These are phyloP conservation scores for Botrylloides violaceus DNA, from an alignment of 23 tunicate genomes.

Conservation along the genomic window DNA sequence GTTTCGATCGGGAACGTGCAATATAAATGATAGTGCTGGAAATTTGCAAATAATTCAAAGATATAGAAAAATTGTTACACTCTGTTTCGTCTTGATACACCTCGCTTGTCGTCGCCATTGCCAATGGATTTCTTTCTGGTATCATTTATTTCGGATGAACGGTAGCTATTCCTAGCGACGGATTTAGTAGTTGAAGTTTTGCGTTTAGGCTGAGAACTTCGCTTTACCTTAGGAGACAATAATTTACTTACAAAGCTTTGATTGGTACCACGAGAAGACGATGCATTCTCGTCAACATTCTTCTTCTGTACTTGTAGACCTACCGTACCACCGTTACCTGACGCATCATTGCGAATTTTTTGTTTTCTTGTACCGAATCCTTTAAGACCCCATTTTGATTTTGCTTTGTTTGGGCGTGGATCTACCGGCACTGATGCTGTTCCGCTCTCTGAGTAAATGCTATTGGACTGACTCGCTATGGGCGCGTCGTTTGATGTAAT, in stretches of 20 bases:
- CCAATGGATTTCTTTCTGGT: too few species aligned
- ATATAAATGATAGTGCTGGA: too few species aligned
- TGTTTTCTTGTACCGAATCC: constrained; percentile 19
- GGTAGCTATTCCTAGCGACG: too few species aligned
- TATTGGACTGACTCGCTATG: background rate
- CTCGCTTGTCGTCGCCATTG: too few species aligned
- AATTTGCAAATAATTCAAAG: too few species aligned
- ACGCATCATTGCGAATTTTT: background rate
- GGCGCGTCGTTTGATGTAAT: constrained; percentile 38
- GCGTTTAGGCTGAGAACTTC: too few species aligned
- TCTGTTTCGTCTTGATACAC: too few species aligned
- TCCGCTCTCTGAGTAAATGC: background rate
- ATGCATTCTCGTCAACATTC: background rate
- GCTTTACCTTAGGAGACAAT: constrained; percentile 30
- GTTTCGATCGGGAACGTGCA: too few species aligned
- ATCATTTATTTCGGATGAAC: too few species aligned
- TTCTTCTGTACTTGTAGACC: background rate
- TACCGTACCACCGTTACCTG: background rate
- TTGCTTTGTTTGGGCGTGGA: constrained; percentile 4
- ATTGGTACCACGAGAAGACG: constrained; percentile 2
- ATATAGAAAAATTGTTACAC: too few species aligned
- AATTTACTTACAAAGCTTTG: constrained; percentile 30
- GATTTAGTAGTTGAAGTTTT: too few species aligned
- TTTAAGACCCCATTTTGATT: constrained; percentile 33
- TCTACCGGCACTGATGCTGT: too few species aligned